Evolutionary conservation across 2,113 vertebrate genomes (phyloP).

Genomic region (Bombycilla garrulus): DNA sequence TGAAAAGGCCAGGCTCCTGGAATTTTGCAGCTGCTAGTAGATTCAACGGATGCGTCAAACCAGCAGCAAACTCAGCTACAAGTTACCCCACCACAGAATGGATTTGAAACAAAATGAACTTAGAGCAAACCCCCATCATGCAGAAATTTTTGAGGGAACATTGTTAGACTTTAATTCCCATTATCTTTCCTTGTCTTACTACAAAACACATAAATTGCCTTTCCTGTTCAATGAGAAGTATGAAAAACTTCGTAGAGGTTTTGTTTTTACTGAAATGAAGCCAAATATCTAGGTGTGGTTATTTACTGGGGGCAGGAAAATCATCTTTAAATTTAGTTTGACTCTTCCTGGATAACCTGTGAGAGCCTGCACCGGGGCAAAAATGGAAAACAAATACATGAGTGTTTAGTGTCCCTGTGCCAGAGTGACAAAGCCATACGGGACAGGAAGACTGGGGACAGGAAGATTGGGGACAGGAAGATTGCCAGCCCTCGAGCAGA

Average conservation of each 20-base stretch:
- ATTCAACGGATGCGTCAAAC: conserved; percentile 44
- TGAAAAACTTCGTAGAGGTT: fast-evolving
- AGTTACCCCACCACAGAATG: background rate
- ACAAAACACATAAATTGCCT: background rate
- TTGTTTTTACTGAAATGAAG: background rate
- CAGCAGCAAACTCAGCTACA: conserved; percentile 48
- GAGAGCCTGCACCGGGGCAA: background rate
- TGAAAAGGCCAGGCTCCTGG: conserved; percentile 54
- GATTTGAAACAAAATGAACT: background rate
- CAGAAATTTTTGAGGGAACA: background rate
- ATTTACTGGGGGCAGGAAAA: background rate
- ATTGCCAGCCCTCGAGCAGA: background rate
- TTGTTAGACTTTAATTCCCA: background rate
- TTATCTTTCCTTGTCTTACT: background rate
- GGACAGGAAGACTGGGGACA: too few relatives aligned
- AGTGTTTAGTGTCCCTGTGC: background rate
- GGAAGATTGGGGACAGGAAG: too few relatives aligned
- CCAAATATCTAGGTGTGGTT: background rate
- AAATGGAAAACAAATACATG: background rate
- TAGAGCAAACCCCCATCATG: background rate
- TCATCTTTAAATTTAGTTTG: background rate
- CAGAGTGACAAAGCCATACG: background rate
- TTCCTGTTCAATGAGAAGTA: background rate
- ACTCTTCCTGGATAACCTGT: background rate
- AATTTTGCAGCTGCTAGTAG: conserved; percentile 65